phyloP scores from a whole-genome alignment of 2,888 invertebrate species.

The Rotaria socialis region DNA sequence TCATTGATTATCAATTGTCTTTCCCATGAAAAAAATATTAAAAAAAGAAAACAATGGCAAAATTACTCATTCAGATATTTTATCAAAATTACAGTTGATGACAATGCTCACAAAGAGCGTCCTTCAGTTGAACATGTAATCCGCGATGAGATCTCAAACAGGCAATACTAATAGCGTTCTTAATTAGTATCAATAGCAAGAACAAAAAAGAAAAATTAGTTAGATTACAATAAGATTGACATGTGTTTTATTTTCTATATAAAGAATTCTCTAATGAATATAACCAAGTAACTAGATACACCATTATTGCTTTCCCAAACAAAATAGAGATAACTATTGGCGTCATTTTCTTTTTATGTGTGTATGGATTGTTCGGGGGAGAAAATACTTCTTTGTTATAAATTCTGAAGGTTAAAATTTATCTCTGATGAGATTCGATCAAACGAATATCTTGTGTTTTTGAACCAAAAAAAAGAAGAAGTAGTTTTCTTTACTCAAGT shows the following conservation, averaged over 20 bases:
- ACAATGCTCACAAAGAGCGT: no score
- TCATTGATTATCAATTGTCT: constrained; percentile 48
- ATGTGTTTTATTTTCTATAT: background rate
- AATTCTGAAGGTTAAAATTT: background rate
- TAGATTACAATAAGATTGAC: background rate
- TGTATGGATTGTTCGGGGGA: background rate
- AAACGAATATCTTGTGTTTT: no score
- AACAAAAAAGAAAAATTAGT: no score
- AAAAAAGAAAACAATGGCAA: no score
- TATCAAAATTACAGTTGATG: no score
- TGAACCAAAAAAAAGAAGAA: no score
- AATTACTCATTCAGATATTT: no score
- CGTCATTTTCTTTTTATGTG: background rate
- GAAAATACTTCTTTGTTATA: background rate
- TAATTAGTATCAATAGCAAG: no score
- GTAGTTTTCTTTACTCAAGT: no score
- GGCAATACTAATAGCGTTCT: no score
- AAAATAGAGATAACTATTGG: background rate
- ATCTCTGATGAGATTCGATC: background rate
- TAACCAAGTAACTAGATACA: background rate
- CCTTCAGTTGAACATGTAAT: no score
- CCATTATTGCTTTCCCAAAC: background rate
- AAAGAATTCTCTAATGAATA: background rate
- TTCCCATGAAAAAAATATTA: background rate
- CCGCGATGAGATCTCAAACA: no score